Evolutionary conservation across 2,113 vertebrate genomes (phyloP), one percentile per base, ranked within the genome.

Genomic region (Campylomormyrus tamandua): DNA sequence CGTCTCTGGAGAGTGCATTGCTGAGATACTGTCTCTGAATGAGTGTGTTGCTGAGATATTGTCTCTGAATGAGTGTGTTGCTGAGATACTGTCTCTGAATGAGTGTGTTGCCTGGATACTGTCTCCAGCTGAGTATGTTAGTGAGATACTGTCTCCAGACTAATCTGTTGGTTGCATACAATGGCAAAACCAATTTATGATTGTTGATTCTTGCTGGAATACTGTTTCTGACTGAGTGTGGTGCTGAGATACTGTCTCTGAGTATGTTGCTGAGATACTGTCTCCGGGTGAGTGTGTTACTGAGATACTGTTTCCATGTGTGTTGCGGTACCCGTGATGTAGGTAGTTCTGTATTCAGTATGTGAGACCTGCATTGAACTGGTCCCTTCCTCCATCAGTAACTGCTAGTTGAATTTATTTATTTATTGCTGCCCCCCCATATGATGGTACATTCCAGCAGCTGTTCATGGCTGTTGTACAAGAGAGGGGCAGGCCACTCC

Each of bases 401-500:
- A 77, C n/a, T 66, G n/a, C 62, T 66, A 66, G 62, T 13, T 66
- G 3, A 27, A n/a, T 77, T 77, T 39, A 15, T 77, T 15, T 5
- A 5, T 35, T 74, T 39, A 6, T 21, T 53, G 17, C 5, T 1
- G 1, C 52, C 53, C 19, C 50, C 19, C 53, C 53, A 42, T 19
- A 6, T 17, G 74, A 19, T 35, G 35, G 15, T 42, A 42, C 15
- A 17, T 80, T 42, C 35, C 74, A 80, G 35, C 74, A 80, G 74
- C 35, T 17, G 5, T 80, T 42, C 74, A 35, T 39, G 70, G 70
- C 27, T 77, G 35, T 77, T 17, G 15, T 39, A 13, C 4, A 11
- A 24, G 21, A 9, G 21, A 84, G 39, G 83, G 83, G 84, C 19
- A 88, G 92, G 89, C 90, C 89, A 90, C 90, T 3, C 62, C 66